Base-by-base conservation (phyloP, 2,888 invertebrate species). In the Sussaba pulchella region DNA sequence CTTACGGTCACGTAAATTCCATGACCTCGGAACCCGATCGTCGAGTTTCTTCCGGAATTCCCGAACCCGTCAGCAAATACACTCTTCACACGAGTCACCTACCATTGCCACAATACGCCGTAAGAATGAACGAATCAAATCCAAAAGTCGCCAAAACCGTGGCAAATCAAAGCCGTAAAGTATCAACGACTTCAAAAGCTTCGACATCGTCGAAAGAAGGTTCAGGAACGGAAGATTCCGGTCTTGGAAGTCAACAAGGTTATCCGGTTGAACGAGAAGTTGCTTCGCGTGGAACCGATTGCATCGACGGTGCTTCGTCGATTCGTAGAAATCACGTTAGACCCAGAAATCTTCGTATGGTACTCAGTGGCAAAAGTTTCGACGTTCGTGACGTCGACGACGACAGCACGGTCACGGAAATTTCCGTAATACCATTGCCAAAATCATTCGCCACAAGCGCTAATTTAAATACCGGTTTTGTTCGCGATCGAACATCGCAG, bases 71-170 rank as follows among this genome's bases (percentile, higher is more conserved):
- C 0, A 92, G 92, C 59, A 96, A 95, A 91, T 95, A 94, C 84
- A 95, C 95, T 2, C 89, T 95, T 67, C 95, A 95, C 85, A 95
- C 96, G 36, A 95, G 95, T 74, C 96, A 96, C 88, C 92, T 97
- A 84, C 97, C 97, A 0, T 93, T 94, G 78, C 96, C 96, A 0
- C 96, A 97, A 92, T 95, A 94, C 87, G 94, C 95, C 19, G 93
- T 94, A 47, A 45, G 94, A 94, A 82, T 94, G 94, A 89, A 92
- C 93, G 81, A 93, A 93, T 85, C 96, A 94, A 92, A 93, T 73
- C 87, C 95, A 5, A 97, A 97, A 92, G 94, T 94, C 61, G 95
- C 95, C 64, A 97, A 97, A 90, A 95, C 95, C 72, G 92, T 94
- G 63, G 96, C 95, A 41, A 97, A 97, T 89, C 96, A 95, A 86